Evolutionary conservation across 2,113 vertebrate species (phyloP).

Genomic region (Garra rufa): DNA sequence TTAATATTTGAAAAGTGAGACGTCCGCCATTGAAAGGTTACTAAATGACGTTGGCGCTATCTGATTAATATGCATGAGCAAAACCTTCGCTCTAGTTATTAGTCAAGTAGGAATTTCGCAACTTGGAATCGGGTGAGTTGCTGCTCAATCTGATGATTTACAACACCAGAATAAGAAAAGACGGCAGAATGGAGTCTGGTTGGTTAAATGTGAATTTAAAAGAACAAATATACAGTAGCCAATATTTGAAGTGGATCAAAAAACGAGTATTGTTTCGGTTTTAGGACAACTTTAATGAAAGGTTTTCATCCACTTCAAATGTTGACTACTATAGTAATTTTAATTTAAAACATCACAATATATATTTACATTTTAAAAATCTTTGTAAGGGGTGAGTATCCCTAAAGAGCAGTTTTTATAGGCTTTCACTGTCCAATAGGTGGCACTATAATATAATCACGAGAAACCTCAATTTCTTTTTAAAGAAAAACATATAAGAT

Average conservation of each 20-base stretch:
- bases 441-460: slow-evolving; percentile 32
- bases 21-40: background rate
- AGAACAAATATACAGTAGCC: background rate
- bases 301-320: too few species aligned
- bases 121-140: background rate
- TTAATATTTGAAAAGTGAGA: background rate
- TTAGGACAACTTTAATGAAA: too few species aligned
- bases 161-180: background rate
- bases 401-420: background rate
- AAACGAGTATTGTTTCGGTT: too few species aligned
- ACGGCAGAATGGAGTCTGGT: background rate
- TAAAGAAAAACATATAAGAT: background rate
- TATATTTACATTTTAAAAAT: background rate
- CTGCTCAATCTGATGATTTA: background rate
- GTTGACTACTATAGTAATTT: too few species aligned
- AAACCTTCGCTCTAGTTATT: background rate
- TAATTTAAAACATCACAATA: background rate
- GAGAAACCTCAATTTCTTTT: background rate
- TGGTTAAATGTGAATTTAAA: background rate
- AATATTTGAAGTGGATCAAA: too few species aligned
- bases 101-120: background rate
- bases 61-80: slow-evolving; percentile 3
- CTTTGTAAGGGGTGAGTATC: too few species aligned
- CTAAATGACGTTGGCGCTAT: background rate
- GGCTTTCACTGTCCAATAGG: slow-evolving; percentile 24